phyloP scores from a whole-genome alignment of 2,797 vertebrate species.

The Galagoides demidoff region DNA sequence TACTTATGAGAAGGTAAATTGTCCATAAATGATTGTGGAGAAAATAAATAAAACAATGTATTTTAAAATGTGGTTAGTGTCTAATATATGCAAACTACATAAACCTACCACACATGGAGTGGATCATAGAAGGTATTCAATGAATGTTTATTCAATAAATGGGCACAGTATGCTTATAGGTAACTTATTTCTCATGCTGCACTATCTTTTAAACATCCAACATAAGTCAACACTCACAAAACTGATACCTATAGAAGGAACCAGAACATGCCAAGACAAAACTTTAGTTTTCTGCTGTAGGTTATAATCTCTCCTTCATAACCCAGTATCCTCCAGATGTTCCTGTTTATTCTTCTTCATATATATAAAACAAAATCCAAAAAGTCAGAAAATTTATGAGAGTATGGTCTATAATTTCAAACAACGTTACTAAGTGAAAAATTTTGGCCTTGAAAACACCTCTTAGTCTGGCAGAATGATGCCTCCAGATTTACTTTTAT shows the following conservation, averaged over 20 bases:
- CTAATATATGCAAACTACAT: neutral
- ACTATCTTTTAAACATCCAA: neutral
- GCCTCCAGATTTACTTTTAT: no score
- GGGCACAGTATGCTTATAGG: neutral
- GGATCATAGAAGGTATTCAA: neutral
- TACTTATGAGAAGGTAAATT: neutral
- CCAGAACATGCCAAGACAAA: neutral
- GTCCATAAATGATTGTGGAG: neutral
- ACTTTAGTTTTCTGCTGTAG: neutral
- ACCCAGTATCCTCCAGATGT: neutral
- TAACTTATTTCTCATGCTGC: neutral
- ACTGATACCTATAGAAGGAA: neutral
- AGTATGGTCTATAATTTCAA: slow-evolving; percentile 42
- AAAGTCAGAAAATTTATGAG: slow-evolving; percentile 34
- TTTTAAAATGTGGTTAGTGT: neutral
- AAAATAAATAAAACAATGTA: neutral
- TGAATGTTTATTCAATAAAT: neutral
- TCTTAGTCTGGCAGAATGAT: neutral
- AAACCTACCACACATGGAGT: neutral
- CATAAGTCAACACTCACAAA: neutral
- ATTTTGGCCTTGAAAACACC: slow-evolving; percentile 33
- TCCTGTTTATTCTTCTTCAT: slow-evolving; percentile 10
- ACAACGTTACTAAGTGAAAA: slow-evolving; percentile 63
- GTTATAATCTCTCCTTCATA: slow-evolving; percentile 12
- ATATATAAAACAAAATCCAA: slow-evolving; percentile 19